These are phyloP conservation scores for Nowickia ferox DNA, from an alignment of 2,888 invertebrate genomes.

Conservation along the genomic window DNA sequence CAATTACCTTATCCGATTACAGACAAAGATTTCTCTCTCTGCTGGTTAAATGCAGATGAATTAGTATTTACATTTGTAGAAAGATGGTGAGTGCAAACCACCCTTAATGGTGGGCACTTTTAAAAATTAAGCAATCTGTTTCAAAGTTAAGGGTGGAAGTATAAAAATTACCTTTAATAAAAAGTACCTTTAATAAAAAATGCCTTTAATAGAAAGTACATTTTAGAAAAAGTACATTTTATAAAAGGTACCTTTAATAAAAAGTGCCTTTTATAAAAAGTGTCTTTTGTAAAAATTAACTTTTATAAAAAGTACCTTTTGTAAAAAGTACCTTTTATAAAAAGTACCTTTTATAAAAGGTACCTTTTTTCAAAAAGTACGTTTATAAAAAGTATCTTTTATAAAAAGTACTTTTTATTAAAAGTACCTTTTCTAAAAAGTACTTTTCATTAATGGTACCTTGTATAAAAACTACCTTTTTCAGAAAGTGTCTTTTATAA, in stretches of 20 bases:
- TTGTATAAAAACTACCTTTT: no score
- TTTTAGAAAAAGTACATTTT: not conserved
- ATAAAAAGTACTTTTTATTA: not conserved
- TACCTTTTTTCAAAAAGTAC: not conserved
- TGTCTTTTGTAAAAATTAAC: not conserved
- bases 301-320: not conserved
- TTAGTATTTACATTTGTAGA: not conserved
- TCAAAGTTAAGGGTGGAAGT: no score
- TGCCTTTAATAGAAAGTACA: not conserved
- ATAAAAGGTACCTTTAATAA: not conserved
- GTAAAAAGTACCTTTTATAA: not conserved
- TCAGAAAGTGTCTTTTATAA: not conserved
- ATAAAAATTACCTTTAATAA: no score
- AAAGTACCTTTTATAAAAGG: not conserved
- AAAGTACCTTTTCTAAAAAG: not conserved
- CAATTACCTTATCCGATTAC: slow-evolving; percentile 83
- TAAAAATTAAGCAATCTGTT: no score
- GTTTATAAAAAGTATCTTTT: not conserved
- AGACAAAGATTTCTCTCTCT: slow-evolving; percentile 79
- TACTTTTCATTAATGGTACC: no score
- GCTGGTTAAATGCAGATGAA: slow-evolving; percentile 45
- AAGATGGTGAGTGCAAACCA: no score
- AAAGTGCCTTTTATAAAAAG: not conserved
- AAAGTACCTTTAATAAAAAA: not conserved
- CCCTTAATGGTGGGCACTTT: no score